These are phyloP conservation scores for Wiebesia pumilae DNA, from an alignment of 1,140 invertebrate species.

Conservation along the genomic window DNA sequence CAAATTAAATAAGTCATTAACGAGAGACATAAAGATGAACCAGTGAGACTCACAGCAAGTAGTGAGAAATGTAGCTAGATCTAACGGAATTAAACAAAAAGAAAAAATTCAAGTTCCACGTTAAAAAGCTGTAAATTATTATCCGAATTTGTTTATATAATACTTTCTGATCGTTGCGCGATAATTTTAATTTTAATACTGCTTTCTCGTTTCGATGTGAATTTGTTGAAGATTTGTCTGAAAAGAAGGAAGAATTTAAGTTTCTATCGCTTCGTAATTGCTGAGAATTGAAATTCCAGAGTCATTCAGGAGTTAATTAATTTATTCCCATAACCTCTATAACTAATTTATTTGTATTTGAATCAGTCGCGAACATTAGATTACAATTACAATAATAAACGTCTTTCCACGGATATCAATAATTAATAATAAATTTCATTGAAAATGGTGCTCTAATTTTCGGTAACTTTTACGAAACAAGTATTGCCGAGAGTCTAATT, in stretches of 20 bases:
- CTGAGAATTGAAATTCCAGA: background rate
- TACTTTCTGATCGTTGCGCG: background rate
- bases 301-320: background rate
- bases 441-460: too few species aligned
- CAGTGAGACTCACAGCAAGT: background rate
- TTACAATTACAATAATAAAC: background rate
- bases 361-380: background rate
- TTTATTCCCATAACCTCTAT: background rate
- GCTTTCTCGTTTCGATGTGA: background rate
- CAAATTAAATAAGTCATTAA: background rate
- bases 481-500: too few species aligned
- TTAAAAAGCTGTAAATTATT: background rate
- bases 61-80: background rate
- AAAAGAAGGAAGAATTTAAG: background rate
- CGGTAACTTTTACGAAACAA: too few species aligned
- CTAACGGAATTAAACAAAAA: background rate
- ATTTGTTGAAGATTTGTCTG: background rate
- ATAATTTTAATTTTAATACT: background rate
- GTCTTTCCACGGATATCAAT: background rate
- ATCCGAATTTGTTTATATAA: background rate
- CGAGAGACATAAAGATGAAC: background rate
- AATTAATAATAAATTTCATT: background rate
- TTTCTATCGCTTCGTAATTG: background rate
- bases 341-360: background rate
- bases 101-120: background rate